A percentile compares a stretch with the other conserved stretches of the same genome.
Conservation (phyloP, 2,113 vertebrate genomes). For the Upupa epops region DNA sequence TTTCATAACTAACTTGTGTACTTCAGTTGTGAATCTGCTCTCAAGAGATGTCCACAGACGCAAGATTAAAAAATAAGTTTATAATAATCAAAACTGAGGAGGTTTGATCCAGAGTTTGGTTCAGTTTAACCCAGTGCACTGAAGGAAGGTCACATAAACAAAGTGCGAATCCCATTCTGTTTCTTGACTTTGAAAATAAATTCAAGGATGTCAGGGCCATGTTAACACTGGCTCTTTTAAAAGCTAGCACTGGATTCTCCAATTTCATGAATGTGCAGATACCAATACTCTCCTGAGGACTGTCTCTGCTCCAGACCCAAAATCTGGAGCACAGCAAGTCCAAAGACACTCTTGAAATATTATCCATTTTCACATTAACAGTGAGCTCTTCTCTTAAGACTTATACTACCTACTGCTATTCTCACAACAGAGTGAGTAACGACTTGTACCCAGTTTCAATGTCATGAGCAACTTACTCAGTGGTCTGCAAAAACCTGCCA, state of each 20-base stretch:
- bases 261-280: slow-evolving; percentile 58
- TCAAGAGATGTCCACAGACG: not conserved
- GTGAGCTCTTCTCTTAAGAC: not conserved
- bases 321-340: slow-evolving; percentile 40
- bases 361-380: slow-evolving; percentile 38
- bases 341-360: slow-evolving; percentile 18
- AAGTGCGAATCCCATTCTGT: not conserved
- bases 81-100: not conserved
- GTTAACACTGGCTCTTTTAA: slow-evolving; percentile 28
- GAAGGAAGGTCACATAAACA: not conserved
- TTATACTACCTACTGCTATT: not conserved
- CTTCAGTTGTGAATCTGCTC: not conserved
- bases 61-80: not conserved
- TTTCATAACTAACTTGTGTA: not conserved
- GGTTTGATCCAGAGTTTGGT: not conserved
- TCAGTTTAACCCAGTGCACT: not conserved
- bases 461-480: not conserved
- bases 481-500: not conserved
- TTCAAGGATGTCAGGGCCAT: slow-evolving; percentile 6
- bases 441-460: not conserved
- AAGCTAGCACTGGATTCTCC: slow-evolving; percentile 20
- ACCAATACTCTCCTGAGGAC: slow-evolving; percentile 38
- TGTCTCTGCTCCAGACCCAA: slow-evolving; percentile 16
- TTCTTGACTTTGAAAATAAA: slow-evolving; percentile 46
- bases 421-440: not conserved